Evolutionary conservation across 2,888 invertebrate genomes (phyloP).

Genomic region (Trichopria drosophilae): DNA sequence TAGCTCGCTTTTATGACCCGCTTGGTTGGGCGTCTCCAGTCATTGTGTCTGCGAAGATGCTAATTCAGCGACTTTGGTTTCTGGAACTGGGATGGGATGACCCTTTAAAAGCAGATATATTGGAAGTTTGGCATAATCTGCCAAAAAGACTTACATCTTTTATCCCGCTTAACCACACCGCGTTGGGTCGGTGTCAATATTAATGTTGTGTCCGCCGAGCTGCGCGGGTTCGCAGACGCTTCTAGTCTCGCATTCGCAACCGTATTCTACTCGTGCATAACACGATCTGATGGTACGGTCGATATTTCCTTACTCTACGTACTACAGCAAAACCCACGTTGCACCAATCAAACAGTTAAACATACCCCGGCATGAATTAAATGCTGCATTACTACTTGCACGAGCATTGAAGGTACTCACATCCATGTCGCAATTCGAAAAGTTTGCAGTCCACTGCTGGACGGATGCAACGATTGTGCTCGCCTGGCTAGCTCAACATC

Average conservation of each 20-base stretch:
- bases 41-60: neutral
- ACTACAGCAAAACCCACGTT: constrained; percentile 5
- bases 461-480: constrained; percentile 6
- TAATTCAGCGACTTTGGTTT: constrained; percentile 9
- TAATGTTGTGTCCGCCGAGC: no score
- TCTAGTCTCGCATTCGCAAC: constrained; percentile 7
- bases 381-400: constrained; percentile 8
- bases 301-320: constrained; percentile 2
- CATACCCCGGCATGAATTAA: constrained; percentile 11
- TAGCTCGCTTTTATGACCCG: neutral
- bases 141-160: no score
- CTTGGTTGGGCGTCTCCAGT: constrained; percentile 2
- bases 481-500: neutral
- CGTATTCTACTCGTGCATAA: neutral
- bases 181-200: no score
- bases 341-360: constrained; percentile 6
- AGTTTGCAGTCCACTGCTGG: no score
- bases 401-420: no score
- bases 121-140: neutral
- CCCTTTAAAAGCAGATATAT: neutral
- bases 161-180: no score
- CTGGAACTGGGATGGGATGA: constrained; percentile 8
- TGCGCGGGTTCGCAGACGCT: constrained; percentile 13
- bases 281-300: neutral
- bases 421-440: no score